Evolutionary conservation across 2,888 invertebrate species (phyloP).

Genomic region (Dorcus hopei): DNA sequence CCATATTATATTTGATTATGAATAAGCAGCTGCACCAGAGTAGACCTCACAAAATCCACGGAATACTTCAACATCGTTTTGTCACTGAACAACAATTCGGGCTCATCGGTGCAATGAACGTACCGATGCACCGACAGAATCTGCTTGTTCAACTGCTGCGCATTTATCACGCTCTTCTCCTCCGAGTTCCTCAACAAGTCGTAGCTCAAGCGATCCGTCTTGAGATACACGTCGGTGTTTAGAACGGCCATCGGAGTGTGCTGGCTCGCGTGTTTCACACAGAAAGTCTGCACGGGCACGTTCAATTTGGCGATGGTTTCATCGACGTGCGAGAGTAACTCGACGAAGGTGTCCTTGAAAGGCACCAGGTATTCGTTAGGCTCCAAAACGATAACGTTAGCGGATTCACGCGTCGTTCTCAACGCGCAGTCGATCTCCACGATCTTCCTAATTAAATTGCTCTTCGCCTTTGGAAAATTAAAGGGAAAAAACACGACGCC

Average conservation of each 20-base stretch:
- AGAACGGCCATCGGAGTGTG: constrained; percentile 42
- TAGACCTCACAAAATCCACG: constrained; percentile 43
- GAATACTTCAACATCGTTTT: constrained; percentile 40
- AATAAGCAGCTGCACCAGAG: constrained; percentile 41
- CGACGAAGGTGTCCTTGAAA: constrained; percentile 55
- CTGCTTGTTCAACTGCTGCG: constrained; percentile 33
- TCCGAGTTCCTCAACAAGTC: constrained; percentile 35
- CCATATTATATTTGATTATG: constrained; percentile 29
- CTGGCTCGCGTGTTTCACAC: constrained; percentile 34
- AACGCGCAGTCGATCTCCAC: constrained; percentile 66
- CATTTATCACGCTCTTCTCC: constrained; percentile 28
- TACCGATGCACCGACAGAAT: constrained; percentile 42
- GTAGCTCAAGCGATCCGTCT: constrained; percentile 35
- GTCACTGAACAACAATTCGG: constrained; percentile 35
- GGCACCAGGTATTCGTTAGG: constrained; percentile 68
- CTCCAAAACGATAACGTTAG: constrained; percentile 56
- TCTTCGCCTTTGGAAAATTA: constrained; percentile 62
- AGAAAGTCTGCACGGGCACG: constrained; percentile 43
- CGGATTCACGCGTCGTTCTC: constrained; percentile 53
- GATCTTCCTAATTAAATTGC: constrained; percentile 47
- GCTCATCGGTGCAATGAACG: constrained; percentile 35
- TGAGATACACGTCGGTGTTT: constrained; percentile 38
- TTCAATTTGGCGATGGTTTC: constrained; percentile 36
- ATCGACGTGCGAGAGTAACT: constrained; percentile 55
- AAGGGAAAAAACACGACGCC: constrained; percentile 60